Evolutionary conservation across 2,113 vertebrate genomes (phyloP).

Genomic region (Danio rerio): GRCz12tu NC_133181.1:51145501-51146000

Average conservation of each 20-base stretch:
- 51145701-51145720: conserved; percentile 30
- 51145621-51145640: conserved; percentile 34
- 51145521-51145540: conserved; percentile 57
- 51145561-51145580: conserved; percentile 55
- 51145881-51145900: neutral
- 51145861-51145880: neutral
- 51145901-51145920: neutral
- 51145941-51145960: neutral
- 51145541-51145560: conserved; percentile 53
- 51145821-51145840: neutral
- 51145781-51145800: neutral
- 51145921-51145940: neutral
- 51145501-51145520: conserved; percentile 57
- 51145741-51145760: neutral
- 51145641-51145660: conserved; percentile 31
- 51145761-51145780: neutral
- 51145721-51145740: conserved; percentile 20
- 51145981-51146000: neutral
- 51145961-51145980: neutral
- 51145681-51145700: conserved; percentile 26
- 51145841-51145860: neutral
- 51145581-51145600: conserved; percentile 40
- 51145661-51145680: conserved; percentile 28
- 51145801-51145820: neutral
- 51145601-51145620: conserved; percentile 33